Evolutionary conservation across 2,113 vertebrate genomes (phyloP).

Genomic region (Gymnarchus niloticus): DNA sequence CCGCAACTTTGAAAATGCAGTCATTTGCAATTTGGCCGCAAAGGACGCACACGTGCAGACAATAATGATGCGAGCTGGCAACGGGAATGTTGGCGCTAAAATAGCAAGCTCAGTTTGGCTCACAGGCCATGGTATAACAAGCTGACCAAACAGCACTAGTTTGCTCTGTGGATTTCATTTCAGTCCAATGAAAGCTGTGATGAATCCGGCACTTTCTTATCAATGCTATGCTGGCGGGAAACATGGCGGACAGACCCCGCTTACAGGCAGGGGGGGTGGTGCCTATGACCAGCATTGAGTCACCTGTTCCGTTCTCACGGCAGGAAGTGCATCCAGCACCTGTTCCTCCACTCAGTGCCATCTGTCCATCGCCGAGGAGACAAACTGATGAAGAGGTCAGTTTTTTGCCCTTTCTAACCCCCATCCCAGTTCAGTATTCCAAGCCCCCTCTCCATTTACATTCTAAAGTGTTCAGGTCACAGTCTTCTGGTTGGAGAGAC

Average conservation of each 20-base stretch:
- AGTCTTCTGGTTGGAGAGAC: neutral
- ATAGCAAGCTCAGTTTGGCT: neutral
- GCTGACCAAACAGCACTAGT: neutral
- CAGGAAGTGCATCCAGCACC: slow-evolving; percentile 15
- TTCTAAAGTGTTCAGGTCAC: neutral
- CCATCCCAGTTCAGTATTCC: neutral
- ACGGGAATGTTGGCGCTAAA: neutral
- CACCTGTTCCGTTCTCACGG: neutral
- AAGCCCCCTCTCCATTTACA: neutral
- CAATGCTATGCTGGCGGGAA: too few relatives aligned
- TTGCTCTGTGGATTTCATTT: neutral
- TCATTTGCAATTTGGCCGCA: neutral
- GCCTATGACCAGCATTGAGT: neutral
- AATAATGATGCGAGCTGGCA: neutral
- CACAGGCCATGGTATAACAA: neutral
- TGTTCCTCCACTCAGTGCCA: slow-evolving; percentile 7
- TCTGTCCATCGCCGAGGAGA: slow-evolving; percentile 5
- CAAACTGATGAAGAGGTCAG: slow-evolving; percentile 6
- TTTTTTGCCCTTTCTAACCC: neutral
- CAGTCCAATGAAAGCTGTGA: neutral
- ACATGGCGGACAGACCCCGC: neutral
- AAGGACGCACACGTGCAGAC: neutral
- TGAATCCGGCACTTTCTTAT: neutral
- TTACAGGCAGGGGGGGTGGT: neutral
- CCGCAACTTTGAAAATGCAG: neutral